Evolutionary conservation across 2,797 vertebrate species (phyloP), one percentile per base, ranked within the genome.

Genomic region (Platalea minor): DNA sequence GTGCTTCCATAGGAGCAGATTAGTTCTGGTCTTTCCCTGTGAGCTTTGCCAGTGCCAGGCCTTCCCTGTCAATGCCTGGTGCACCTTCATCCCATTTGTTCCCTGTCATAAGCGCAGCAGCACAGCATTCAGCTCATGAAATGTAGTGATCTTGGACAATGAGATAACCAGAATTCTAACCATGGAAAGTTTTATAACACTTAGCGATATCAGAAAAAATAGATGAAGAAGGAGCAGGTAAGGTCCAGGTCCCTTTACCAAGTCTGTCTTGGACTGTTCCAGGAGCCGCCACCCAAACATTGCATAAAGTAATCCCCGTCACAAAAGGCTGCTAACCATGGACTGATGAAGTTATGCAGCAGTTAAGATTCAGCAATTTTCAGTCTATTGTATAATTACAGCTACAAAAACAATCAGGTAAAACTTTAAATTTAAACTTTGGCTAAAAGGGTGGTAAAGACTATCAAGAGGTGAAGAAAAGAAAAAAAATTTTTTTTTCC

Each of bases 251-350:
- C 7, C 8, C 5, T 46, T 46, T 43, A 69, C 2, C 9, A 13
- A 43, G 35, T 45, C 28, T 82, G 20, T 70, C 43, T 25, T 21
- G 15, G 64, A 13, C 7, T 35, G 13, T 46, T 54, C 29, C 25
- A 35, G 7, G 11, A 61, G 29, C 35, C 11, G 29, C 43, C 48
- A 15, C 9, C 2, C 23, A 73, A 64, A 17, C 9, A 17, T 13
- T 0, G 0, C 5, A 33, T 51, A 48, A 75, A 75, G 6, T 50
- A n/a, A 74, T 53, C 7, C 9, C 6, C 25, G 79, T 13, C 4
- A 6, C 7, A 43, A 65, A 54, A 50, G 18, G 2, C 37, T 5
- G 1, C 18, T 37, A 37, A 24, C 12, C 17, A 17, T 13, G 20
- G 23, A 50, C 3, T 5, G 3, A 8, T 11, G 14, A 67, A 41